Base-by-base conservation (phyloP, 2,888 invertebrate species). In the Helobdella robusta region DNA sequence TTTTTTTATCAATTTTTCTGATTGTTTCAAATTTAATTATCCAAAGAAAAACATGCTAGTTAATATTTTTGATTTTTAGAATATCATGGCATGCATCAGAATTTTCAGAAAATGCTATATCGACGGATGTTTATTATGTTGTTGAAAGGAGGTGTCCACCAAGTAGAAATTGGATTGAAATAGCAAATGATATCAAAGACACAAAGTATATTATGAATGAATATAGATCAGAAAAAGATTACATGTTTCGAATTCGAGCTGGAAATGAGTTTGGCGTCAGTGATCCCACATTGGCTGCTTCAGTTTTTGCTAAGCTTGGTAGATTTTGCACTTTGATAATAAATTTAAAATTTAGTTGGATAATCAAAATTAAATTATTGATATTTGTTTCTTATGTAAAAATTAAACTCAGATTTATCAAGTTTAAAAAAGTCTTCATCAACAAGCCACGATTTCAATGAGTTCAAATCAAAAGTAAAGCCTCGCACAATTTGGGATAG, bases 211-310 rank as follows among this genome's bases (percentile, higher is more conserved):
- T 69, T 23, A 72, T 76, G 59, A 73, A 71, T 35, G 73, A 74
- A 25, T 70, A 98, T 70, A 87, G 89, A 75, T 91, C 95, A 0
- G 90, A 90, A 82, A 85, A 89, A 71, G 94, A 95, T 81, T 98
- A 98, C 82, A 88, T 89, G 79, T 93, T 95, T 83, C 85, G 97
- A 68, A 86, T 97, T 40, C 85, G 95, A 34, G 95, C 97, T 2
- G 92, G 93, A 78, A 98, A 97, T 82, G 90, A 91, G 78, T 91
- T 89, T 78, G 97, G 97, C 54, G 86, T 92, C 71, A 92, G 92
- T 79, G 95, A 97, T 76, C 94, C 97, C 0, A 93, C 93, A 65
- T 91, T 95, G 1, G 89, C 87, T 76, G 89, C 89, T 1, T 72
- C 72, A 1, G 69, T 76, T n/a, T 76, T 72, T 58, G 72, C 74